Percentiles rank a stretch among this genome's conserved stretches.
Conservation (phyloP, 2,888 invertebrate species). For the Mesopsocus fuscifrons region DNA sequence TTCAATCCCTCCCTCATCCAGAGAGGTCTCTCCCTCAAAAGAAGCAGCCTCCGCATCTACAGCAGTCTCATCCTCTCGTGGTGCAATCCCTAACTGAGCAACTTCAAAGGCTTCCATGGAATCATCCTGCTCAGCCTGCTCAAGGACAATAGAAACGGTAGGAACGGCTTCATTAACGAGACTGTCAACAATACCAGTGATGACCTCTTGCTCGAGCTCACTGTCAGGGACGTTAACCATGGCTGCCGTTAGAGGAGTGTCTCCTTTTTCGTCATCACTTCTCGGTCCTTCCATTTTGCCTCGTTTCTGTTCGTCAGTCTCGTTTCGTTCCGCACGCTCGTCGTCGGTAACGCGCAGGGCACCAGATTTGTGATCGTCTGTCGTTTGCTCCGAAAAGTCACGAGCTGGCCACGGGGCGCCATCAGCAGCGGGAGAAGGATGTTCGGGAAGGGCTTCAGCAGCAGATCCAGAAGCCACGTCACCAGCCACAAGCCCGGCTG, state of each 20-base stretch:
- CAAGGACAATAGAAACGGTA: too few relatives aligned
- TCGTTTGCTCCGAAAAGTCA: not conserved
- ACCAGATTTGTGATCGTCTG: slow-evolving; percentile 1
- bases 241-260: not conserved
- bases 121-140: too few relatives aligned
- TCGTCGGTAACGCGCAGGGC: not conserved
- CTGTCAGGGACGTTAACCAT: not conserved
- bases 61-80: too few relatives aligned
- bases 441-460: not conserved
- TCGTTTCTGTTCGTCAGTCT: slow-evolving; percentile 5
- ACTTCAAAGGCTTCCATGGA: too few relatives aligned
- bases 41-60: too few relatives aligned
- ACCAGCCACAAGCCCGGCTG: too few relatives aligned
- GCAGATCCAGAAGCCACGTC: too few relatives aligned
- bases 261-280: not conserved
- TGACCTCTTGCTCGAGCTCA: not conserved
- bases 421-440: not conserved
- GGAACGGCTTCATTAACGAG: too few relatives aligned
- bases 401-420: too few relatives aligned
- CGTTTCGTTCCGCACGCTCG: not conserved
- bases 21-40: too few relatives aligned
- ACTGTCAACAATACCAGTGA: not conserved
- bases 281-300: not conserved
- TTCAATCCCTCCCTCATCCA: too few relatives aligned
- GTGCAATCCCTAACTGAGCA: too few relatives aligned